phyloP scores from a whole-genome alignment of 2,888 invertebrate genomes.

The Harmothoe impar region DNA sequence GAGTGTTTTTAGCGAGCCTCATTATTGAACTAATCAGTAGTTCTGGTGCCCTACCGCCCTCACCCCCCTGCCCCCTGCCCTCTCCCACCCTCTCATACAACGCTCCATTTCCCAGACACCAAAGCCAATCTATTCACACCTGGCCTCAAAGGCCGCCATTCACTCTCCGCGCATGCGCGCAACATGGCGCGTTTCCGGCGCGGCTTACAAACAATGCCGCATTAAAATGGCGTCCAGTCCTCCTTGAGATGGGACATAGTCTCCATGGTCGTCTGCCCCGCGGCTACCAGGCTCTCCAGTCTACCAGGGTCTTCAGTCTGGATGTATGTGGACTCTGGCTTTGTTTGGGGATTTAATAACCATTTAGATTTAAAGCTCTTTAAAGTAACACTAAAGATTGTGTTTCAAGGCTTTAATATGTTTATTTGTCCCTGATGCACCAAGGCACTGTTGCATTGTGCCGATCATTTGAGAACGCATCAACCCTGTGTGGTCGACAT shows the following conservation, averaged over 20 bases:
- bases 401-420: too few species aligned
- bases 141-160: not conserved
- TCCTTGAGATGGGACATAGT: too few species aligned
- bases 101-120: not conserved
- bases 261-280: too few species aligned
- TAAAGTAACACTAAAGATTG: too few species aligned
- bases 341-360: not conserved
- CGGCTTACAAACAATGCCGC: not conserved
- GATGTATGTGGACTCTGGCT: not conserved
- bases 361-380: too few species aligned
- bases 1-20: not conserved
- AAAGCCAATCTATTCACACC: constrained; percentile 7
- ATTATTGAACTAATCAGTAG: not conserved
- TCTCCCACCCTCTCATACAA: not conserved
- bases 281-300: too few species aligned
- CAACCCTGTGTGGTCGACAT: too few species aligned
- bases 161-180: not conserved
- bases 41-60: not conserved
- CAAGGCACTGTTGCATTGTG: too few species aligned
- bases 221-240: not conserved
- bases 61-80: not conserved
- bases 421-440: too few species aligned
- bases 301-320: too few species aligned
- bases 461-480: too few species aligned
- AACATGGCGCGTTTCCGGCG: constrained; percentile 18